phyloP scores from a whole-genome alignment of 2,113 vertebrate genomes.

The Mungos mungo region DNA sequence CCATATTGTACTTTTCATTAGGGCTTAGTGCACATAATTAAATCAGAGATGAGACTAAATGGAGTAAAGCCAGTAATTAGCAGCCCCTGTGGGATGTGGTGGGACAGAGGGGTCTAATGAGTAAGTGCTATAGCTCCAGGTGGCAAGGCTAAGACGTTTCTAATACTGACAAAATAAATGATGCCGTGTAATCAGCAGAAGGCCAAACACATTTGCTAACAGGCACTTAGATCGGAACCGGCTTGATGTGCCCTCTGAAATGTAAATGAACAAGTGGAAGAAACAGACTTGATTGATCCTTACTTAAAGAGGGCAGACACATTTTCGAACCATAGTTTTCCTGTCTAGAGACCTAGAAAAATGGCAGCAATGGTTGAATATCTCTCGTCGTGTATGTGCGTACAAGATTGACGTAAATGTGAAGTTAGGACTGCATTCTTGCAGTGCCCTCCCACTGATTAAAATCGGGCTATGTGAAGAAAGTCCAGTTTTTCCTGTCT shows the following conservation, averaged over 20 bases:
- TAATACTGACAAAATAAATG: conserved; percentile 81
- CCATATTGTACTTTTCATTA: conserved; percentile 82
- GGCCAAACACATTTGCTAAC: conserved; percentile 80
- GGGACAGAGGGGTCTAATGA: conserved; percentile 86
- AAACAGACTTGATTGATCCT: neutral
- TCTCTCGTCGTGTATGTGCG: neutral
- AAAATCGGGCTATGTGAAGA: neutral
- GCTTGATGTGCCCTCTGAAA: conserved; percentile 68
- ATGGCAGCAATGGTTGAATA: neutral
- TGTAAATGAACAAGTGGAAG: conserved; percentile 70
- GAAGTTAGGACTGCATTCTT: neutral
- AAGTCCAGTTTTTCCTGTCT: neutral
- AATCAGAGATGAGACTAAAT: conserved; percentile 88
- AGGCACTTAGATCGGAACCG: conserved; percentile 71
- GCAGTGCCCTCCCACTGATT: neutral
- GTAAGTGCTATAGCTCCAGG: conserved; percentile 85
- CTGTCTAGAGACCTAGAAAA: neutral
- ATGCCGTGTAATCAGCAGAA: conserved; percentile 76
- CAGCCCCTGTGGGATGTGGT: conserved; percentile 85
- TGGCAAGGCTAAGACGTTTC: conserved; percentile 81
- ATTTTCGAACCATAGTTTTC: neutral
- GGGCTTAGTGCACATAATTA: conserved; percentile 83
- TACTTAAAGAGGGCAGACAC: conserved; percentile 53
- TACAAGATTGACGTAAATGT: neutral
- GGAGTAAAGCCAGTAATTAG: conserved; percentile 90